Conservation (phyloP, 2,113 vertebrate species). For the Campylomormyrus numenius region DNA sequence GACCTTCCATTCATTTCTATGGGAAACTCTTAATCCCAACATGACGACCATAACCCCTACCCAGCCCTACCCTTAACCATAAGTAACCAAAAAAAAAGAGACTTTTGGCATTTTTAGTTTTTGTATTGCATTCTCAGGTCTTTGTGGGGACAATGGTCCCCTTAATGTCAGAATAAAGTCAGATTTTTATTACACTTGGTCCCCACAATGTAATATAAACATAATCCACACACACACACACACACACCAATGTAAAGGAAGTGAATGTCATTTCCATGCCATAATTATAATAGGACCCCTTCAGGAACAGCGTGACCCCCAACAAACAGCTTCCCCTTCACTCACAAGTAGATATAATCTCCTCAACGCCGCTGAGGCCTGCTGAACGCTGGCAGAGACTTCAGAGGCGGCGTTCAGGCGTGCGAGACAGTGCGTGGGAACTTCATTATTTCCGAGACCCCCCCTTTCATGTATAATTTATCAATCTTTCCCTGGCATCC, state of each 20-base stretch:
- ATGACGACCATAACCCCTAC: not conserved
- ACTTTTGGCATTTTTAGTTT: too few species aligned
- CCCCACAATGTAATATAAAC: not conserved
- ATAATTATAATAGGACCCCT: not conserved
- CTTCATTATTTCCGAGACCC: slow-evolving; percentile 10
- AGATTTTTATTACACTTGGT: not conserved
- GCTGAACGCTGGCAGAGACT: not conserved
- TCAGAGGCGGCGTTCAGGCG: not conserved
- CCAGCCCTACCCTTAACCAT: too few species aligned
- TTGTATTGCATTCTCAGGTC: too few species aligned
- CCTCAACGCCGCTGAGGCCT: not conserved
- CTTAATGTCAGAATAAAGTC: too few species aligned
- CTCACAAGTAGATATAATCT: not conserved
- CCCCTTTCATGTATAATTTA: slow-evolving; percentile 9
- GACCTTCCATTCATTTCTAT: not conserved
- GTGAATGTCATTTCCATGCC: not conserved
- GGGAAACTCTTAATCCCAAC: not conserved
- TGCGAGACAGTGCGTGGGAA: not conserved
- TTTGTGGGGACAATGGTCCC: too few species aligned
- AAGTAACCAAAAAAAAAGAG: too few species aligned
- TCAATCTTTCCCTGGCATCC: slow-evolving; percentile 10
- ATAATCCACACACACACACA: not conserved
- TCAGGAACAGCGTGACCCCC: not conserved
- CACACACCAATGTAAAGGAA: not conserved
- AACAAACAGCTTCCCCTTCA: not conserved